These are phyloP conservation scores for Pteromalus puparum DNA, from an alignment of 1,140 invertebrate genomes.

Conservation along the genomic window DNA sequence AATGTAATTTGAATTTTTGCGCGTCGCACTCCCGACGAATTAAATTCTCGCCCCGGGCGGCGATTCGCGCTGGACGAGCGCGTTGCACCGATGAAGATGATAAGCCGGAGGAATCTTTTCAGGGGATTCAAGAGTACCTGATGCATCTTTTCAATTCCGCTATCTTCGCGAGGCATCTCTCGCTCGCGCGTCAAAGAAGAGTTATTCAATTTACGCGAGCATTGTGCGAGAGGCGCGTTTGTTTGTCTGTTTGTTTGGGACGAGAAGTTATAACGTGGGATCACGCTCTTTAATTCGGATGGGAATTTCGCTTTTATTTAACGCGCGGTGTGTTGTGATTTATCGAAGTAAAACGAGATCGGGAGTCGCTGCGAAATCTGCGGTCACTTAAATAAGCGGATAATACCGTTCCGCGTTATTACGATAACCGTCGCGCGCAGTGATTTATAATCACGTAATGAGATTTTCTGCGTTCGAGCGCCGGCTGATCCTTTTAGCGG, in stretches of 20 bases:
- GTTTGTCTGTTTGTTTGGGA: neutral
- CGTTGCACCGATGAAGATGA: constrained; percentile 8
- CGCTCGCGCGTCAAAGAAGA: constrained; percentile 1
- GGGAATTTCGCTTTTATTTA: too few relatives aligned
- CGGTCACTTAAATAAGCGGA: constrained; percentile 58
- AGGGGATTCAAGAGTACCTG: constrained; percentile 1
- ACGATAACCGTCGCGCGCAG: constrained; percentile 50
- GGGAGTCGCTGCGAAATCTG: too few relatives aligned
- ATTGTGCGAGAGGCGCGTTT: neutral
- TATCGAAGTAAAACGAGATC: too few relatives aligned
- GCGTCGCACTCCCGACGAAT: neutral
- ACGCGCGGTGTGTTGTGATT: too few relatives aligned
- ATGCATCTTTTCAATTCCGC: constrained; percentile 16
- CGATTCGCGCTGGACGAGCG: neutral
- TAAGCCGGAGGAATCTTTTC: constrained; percentile 16
- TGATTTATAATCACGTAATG: neutral
- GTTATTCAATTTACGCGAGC: constrained; percentile 23
- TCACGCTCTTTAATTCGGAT: neutral
- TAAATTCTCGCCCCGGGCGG: too few relatives aligned
- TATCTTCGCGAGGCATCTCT: constrained; percentile 2
- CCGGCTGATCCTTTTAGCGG: too few relatives aligned
- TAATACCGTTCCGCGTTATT: constrained; percentile 62
- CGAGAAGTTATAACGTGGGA: neutral
- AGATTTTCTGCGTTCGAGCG: too few relatives aligned
- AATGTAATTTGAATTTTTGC: neutral